Percentiles rank a stretch among this genome's conserved stretches.
These are phyloP conservation scores for Equus przewalskii DNA, from an alignment of 2,113 vertebrate genomes.

Conservation along the genomic window DNA sequence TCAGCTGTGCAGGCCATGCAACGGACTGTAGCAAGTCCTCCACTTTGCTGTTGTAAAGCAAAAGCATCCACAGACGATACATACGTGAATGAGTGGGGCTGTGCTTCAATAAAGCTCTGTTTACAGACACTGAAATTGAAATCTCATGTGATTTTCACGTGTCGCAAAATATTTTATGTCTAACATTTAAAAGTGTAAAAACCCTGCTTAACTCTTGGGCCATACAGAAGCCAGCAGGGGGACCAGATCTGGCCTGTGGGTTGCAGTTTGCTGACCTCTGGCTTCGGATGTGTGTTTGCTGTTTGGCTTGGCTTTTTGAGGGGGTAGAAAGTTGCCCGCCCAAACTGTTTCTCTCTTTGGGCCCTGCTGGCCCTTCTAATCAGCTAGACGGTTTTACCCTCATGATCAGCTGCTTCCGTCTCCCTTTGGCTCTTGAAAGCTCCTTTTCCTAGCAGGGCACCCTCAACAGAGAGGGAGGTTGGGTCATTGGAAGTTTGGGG, in stretches of 20 bases:
- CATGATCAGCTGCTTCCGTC: background rate
- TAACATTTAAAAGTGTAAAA: background rate
- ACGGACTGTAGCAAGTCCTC: accelerated
- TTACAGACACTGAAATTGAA: background rate
- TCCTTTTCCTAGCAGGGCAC: background rate
- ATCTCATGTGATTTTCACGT: background rate
- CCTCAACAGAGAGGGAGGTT: background rate
- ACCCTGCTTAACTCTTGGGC: background rate
- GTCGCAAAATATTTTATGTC: background rate
- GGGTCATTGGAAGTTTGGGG: background rate
- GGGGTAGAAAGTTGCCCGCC: background rate
- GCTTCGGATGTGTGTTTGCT: background rate
- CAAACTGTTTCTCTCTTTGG: background rate
- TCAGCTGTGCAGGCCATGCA: background rate
- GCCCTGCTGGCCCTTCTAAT: background rate
- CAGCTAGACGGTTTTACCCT: background rate
- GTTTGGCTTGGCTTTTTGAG: background rate
- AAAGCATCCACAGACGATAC: accelerated
- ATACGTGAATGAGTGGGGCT: accelerated
- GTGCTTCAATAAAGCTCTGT: background rate
- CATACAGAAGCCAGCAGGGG: background rate
- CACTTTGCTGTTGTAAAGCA: accelerated
- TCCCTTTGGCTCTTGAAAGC: background rate
- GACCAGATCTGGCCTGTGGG: background rate
- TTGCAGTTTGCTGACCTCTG: background rate